These are phyloP conservation scores for Rhyacophila evoluta DNA, from an alignment of 2,888 invertebrate genomes.

Conservation along the genomic window DNA sequence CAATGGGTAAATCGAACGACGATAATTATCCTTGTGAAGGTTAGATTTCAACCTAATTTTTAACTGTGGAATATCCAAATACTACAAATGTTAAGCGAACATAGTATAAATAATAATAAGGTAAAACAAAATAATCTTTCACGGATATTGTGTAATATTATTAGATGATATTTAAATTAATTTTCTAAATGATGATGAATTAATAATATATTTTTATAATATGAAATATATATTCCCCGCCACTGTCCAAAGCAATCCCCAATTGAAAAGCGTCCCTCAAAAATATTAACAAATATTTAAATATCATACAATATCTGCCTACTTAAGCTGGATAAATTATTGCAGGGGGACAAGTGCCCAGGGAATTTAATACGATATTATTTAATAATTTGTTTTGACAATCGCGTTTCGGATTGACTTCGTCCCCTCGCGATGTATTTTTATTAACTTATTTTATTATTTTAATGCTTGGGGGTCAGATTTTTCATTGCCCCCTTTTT, in stretches of 20 bases:
- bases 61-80: no score
- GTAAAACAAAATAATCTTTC: no score
- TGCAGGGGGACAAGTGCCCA: neutral
- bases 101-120: no score
- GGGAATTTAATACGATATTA: constrained; percentile 23
- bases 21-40: no score
- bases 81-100: no score
- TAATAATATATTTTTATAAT: no score
- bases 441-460: constrained; percentile 24
- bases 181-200: no score
- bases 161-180: no score
- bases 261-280: neutral
- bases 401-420: constrained; percentile 33
- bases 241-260: neutral
- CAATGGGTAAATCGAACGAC: no score
- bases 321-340: constrained; percentile 1
- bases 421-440: constrained; percentile 11
- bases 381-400: constrained; percentile 45
- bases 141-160: no score
- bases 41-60: no score
- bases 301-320: neutral
- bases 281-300: constrained; percentile 15
- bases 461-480: neutral
- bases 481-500: neutral
- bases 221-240: neutral